Percentiles rank a stretch among this genome's conserved stretches.
Conservation (phyloP, 2,113 vertebrate genomes). For the Polyodon spathula region DNA sequence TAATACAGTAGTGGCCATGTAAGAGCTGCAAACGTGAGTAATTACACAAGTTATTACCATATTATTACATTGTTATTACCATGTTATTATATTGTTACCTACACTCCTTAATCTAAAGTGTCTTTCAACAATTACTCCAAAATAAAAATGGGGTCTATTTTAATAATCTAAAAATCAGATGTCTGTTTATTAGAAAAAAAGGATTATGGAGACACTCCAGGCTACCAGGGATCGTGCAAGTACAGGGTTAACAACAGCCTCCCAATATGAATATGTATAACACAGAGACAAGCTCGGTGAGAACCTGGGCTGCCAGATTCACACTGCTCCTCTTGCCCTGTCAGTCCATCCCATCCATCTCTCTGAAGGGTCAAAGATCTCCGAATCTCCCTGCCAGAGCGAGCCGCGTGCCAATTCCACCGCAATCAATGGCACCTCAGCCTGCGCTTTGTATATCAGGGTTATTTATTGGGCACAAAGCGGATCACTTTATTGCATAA, state of each 20-base stretch:
- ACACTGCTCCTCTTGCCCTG: constrained; percentile 62
- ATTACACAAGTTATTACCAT: too few relatives aligned
- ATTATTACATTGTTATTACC: too few relatives aligned
- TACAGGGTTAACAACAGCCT: neutral
- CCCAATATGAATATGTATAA: constrained; percentile 53
- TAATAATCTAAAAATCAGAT: too few relatives aligned
- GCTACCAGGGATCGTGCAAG: neutral
- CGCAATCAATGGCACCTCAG: constrained; percentile 79
- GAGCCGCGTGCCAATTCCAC: constrained; percentile 68
- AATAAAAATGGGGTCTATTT: too few relatives aligned
- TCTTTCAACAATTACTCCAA: too few relatives aligned
- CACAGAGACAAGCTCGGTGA: constrained; percentile 62
- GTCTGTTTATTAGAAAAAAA: too few relatives aligned
- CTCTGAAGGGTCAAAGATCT: constrained; percentile 76
- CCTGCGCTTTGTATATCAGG: constrained; percentile 71
- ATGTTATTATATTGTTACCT: too few relatives aligned
- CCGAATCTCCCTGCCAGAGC: constrained; percentile 79
- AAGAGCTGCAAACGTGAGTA: too few relatives aligned
- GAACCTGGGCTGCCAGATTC: constrained; percentile 58
- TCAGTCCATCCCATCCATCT: constrained; percentile 78
- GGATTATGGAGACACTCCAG: too few relatives aligned
- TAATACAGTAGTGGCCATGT: too few relatives aligned
- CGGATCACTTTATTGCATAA: constrained; percentile 49
- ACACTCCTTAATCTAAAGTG: too few relatives aligned
- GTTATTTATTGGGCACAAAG: constrained; percentile 72